Conservation (phyloP, 2,113 vertebrate genomes). For the Calyptommatus sinebrachiatus region DNA sequence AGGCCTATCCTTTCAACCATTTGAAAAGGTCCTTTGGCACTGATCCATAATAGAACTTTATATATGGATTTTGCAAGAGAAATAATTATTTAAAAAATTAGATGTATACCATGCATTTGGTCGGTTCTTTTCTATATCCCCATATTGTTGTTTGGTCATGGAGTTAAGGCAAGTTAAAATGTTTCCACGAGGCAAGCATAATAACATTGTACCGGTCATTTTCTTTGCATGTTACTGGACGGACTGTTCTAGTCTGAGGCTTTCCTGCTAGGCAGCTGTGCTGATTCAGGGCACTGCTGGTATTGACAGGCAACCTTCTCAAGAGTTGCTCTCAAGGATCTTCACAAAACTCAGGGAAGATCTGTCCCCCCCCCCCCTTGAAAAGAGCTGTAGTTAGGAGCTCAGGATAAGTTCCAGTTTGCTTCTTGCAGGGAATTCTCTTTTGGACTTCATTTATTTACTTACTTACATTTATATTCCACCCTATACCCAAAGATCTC, state of each 20-base stretch:
- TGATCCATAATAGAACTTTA: not conserved
- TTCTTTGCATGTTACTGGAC: not conserved
- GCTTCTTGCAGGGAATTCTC: too few relatives aligned
- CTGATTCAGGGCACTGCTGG: not conserved
- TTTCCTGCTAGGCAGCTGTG: not conserved
- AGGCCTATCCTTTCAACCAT: too few relatives aligned
- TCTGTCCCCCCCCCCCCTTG: not conserved
- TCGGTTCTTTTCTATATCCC: too few relatives aligned
- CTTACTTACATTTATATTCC: too few relatives aligned
- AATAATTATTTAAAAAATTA: not conserved
- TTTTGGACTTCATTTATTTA: too few relatives aligned
- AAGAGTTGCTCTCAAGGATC: not conserved
- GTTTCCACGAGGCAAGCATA: not conserved
- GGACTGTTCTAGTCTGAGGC: not conserved
- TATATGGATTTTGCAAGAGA: not conserved
- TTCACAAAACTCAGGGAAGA: not conserved
- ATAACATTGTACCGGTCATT: not conserved
- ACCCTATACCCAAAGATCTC: too few relatives aligned
- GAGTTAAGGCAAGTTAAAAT: not conserved
- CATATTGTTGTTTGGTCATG: not conserved
- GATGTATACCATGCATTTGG: too few relatives aligned
- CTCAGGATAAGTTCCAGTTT: too few relatives aligned
- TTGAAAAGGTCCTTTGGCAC: not conserved
- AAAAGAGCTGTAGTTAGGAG: too few relatives aligned
- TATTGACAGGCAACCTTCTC: not conserved